These are phyloP conservation scores for Drosophila pruinosa DNA, from an alignment of 1,140 invertebrate genomes.

Conservation along the genomic window DNA sequence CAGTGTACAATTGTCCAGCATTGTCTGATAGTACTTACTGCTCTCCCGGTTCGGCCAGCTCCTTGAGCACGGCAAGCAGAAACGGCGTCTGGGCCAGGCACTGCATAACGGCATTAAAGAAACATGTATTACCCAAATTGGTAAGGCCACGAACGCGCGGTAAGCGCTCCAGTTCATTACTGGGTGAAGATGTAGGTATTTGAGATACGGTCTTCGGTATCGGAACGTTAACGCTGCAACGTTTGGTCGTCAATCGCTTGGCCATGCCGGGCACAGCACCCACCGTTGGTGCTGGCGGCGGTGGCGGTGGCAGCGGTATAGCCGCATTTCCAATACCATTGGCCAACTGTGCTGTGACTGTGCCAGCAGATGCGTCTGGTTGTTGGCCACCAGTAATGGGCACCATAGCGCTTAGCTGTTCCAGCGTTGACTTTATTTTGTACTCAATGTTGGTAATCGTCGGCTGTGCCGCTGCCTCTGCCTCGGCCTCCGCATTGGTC, in stretches of 20 bases:
- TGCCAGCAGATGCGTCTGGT: too few relatives aligned
- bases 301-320: conserved; percentile 58
- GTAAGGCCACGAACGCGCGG: conserved; percentile 87
- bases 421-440: conserved; percentile 51
- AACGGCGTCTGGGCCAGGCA: conserved; percentile 93
- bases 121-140: conserved; percentile 98
- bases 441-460: conserved; percentile 60
- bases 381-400: conserved; percentile 35
- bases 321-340: not conserved
- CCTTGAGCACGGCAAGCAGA: conserved; percentile 88
- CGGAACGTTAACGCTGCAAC: too few relatives aligned
- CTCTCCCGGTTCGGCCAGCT: conserved; percentile 87
- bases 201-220: not conserved
- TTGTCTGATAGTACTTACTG: conserved; percentile 78
- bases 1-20: too few relatives aligned
- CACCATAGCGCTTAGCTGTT: conserved; percentile 55
- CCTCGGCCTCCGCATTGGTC: not conserved
- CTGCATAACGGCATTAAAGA: conserved; percentile 98
- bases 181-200: not conserved
- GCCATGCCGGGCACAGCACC: conserved; percentile 63
- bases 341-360: conserved; percentile 7
- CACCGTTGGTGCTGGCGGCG: conserved; percentile 26
- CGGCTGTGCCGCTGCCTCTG: too few relatives aligned
- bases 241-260: conserved; percentile 48
- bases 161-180: conserved; percentile 57